Base-by-base conservation (phyloP, 2,888 invertebrate genomes). In the Piscicola geometra region DNA sequence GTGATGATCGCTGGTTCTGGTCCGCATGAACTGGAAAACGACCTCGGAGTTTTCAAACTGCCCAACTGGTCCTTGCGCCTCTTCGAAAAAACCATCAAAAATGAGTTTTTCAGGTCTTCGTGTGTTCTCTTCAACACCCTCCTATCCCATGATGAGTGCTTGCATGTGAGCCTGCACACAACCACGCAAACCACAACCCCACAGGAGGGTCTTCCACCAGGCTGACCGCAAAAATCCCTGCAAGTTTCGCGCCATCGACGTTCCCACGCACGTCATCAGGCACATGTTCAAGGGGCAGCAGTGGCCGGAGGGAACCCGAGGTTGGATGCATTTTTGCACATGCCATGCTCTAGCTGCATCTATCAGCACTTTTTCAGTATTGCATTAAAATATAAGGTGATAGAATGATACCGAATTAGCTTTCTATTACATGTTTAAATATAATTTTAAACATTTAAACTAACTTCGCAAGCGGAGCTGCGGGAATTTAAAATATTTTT, bases 1-100 rank as follows among this genome's bases (percentile, higher is more conserved):
- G 88, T 90, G 71, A 83, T 90, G 79, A 89, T 90, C 78, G 89
- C 89, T 83, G 90, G 90, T 32, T 90, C 90, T 25, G 90, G 90
- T 2, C 90, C 90, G 3, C 89, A 89, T 1, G 89, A 90, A 28
- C 85, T 90, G 75, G 89, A 89, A 35, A 85, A 86, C 5, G 89
- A 89, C 66, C 87, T 87, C 67, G 86, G 86, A 69, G 87, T 89
- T 79, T 84, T 85, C 77, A 79, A 81, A 32, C 78, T 85, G 5
- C 86, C 86, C 47, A 85, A 87, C 69, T 89, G 88, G 80, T 83
- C 89, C 68, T 81, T 85, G 28, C 74, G 81, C 47, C 84, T 88
- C 76, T 84, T 90, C 66, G 86, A 88, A 77, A 89, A 90, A n/a
- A 85, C 90, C 78, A 83, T 90, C 32, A 86, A 88, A 80, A 52